These are phyloP conservation scores for Paramormyrops kingsleyae DNA, from an alignment of 2,113 vertebrate genomes.

Conservation along the genomic window DNA sequence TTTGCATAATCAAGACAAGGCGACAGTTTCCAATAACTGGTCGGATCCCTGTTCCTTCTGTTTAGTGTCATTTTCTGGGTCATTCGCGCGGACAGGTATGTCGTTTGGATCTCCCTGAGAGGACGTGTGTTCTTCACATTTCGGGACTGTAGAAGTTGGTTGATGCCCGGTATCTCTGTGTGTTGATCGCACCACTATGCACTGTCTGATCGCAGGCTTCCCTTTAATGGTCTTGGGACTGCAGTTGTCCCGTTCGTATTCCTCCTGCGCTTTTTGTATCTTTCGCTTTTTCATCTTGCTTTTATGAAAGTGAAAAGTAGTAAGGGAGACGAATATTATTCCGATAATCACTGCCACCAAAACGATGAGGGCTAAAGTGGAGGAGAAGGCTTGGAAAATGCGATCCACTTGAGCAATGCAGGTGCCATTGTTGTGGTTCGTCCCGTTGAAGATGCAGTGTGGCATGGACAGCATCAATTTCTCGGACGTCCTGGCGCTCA, in stretches of 20 bases:
- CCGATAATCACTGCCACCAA: constrained; percentile 84
- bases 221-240: constrained; percentile 44
- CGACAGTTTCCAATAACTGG: constrained; percentile 65
- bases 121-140: constrained; percentile 41
- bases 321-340: constrained; percentile 84
- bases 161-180: constrained; percentile 16
- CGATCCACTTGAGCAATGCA: constrained; percentile 81
- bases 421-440: constrained; percentile 62
- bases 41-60: constrained; percentile 38
- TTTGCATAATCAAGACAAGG: constrained; percentile 68
- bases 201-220: constrained; percentile 40
- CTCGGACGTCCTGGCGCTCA: constrained; percentile 76
- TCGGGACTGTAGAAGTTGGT: constrained; percentile 33
- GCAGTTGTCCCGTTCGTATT: constrained; percentile 92
- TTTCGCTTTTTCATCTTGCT: constrained; percentile 91
- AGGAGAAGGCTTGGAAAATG: constrained; percentile 85
- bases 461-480: constrained; percentile 74
- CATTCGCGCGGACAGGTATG: background rate
- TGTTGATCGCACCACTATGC: constrained; percentile 56
- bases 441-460: constrained; percentile 72
- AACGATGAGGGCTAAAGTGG: constrained; percentile 85
- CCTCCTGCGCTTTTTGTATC: constrained; percentile 91
- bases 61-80: constrained; percentile 1
- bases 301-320: constrained; percentile 93
- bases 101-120: constrained; percentile 22